phyloP scores from a whole-genome alignment of 2,888 invertebrate species.

The Lochmaea capreae region DNA sequence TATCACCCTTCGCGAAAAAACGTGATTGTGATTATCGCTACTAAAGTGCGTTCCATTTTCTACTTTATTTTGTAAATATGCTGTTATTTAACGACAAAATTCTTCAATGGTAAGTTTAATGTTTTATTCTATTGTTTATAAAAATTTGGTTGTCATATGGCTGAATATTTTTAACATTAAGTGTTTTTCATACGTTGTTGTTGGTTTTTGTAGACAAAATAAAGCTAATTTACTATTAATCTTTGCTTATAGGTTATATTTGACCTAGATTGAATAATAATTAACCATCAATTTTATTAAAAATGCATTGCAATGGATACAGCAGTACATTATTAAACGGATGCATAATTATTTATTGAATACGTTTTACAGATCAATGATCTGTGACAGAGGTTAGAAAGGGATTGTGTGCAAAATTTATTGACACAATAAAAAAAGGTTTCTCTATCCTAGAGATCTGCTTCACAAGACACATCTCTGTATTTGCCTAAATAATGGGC shows the following conservation, averaged over 20 bases:
- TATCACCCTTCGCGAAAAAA: slow-evolving; percentile 36
- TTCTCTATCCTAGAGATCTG: slow-evolving; percentile 41
- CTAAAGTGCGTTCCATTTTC: slow-evolving; percentile 31
- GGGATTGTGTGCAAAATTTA: slow-evolving; percentile 30
- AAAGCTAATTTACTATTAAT: not conserved
- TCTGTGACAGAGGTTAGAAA: slow-evolving; percentile 1
- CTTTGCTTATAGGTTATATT: slow-evolving; percentile 32
- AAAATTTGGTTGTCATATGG: slow-evolving; percentile 39
- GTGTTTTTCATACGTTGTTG: slow-evolving; percentile 3
- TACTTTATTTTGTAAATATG: slow-evolving; percentile 26
- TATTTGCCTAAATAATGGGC: slow-evolving; percentile 57
- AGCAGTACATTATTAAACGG: not conserved
- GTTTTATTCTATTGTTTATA: slow-evolving; percentile 44
- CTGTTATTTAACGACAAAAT: slow-evolving; percentile 29
- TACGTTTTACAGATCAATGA: slow-evolving; percentile 23
- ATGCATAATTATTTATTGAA: not conserved
- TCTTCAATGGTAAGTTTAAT: slow-evolving; percentile 45
- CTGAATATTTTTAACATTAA: slow-evolving; percentile 21
- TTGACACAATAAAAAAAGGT: slow-evolving; percentile 42
- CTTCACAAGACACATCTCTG: slow-evolving; percentile 50
- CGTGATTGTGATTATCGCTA: slow-evolving; percentile 31
- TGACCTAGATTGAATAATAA: slow-evolving; percentile 33
- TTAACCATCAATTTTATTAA: not conserved
- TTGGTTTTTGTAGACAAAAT: not conserved
- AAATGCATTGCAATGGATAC: not conserved